A percentile compares a stretch with the other conserved stretches of the same genome.
phyloP scores from a whole-genome alignment of 2,113 vertebrate genomes.

The Anarrhichthys ocellatus region DNA sequence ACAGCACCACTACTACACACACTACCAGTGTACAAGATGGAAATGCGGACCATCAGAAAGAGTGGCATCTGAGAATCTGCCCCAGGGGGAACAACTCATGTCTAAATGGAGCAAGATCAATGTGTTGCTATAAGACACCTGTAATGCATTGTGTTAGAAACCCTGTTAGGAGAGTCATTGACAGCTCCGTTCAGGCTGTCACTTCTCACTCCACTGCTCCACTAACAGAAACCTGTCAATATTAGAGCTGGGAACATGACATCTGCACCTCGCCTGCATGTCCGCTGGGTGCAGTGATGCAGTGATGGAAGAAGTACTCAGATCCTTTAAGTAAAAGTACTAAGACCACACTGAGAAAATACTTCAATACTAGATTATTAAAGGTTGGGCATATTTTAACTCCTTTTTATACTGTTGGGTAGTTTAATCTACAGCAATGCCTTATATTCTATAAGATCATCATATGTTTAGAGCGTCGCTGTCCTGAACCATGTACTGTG shows the following conservation, averaged over 20 bases:
- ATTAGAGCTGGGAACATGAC: background rate
- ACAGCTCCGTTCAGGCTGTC: slow-evolving; percentile 43
- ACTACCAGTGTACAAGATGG: background rate
- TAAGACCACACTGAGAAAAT: too few relatives aligned
- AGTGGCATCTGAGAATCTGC: slow-evolving; percentile 20
- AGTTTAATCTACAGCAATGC: too few relatives aligned
- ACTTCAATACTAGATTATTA: too few relatives aligned
- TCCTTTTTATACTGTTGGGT: too few relatives aligned
- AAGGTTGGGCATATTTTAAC: too few relatives aligned
- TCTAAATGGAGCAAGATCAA: slow-evolving; percentile 11
- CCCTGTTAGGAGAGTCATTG: slow-evolving; percentile 6
- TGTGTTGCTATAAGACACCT: slow-evolving; percentile 31
- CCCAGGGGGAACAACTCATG: background rate
- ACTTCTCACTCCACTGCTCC: background rate
- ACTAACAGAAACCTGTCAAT: slow-evolving; percentile 26
- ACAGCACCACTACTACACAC: background rate
- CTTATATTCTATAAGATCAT: too few relatives aligned
- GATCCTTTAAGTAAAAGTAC: background rate
- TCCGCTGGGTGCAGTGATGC: background rate
- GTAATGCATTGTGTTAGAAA: slow-evolving; percentile 24
- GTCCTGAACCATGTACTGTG: background rate
- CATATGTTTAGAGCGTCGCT: too few relatives aligned
- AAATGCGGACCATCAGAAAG: background rate
- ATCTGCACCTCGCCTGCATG: background rate
- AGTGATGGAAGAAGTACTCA: background rate